A percentile compares a stretch with the other conserved stretches of the same genome.
Conservation (phyloP, 30 jellyfish, hydroid and myxozoan species). For the Sanderia malayensis region DNA sequence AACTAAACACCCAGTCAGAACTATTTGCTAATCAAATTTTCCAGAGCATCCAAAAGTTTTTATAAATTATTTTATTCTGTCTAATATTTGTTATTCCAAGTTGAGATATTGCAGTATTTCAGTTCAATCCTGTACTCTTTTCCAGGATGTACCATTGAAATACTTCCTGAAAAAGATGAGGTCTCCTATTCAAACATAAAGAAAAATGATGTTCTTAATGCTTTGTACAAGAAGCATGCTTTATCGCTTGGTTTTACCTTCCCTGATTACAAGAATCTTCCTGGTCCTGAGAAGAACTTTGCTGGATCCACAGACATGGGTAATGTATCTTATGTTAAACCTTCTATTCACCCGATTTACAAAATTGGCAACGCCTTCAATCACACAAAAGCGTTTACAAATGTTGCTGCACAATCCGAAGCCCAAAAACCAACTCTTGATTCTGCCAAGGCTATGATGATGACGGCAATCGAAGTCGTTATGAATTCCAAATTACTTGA, state of each 20-base stretch:
- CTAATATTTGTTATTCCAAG: not conserved
- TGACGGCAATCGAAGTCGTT: slow-evolving; percentile 66
- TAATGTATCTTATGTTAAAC: slow-evolving; percentile 69
- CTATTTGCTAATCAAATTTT: no score
- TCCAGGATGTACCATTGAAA: slow-evolving; percentile 48
- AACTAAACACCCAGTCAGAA: no score
- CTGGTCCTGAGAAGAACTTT: slow-evolving; percentile 11
- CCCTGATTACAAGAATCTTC: slow-evolving; percentile 22
- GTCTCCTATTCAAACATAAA: slow-evolving; percentile 28
- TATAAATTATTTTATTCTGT: not conserved
- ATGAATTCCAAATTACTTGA: slow-evolving; percentile 18
- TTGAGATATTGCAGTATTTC: not conserved
- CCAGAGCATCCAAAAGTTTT: no score
- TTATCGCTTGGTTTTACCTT: slow-evolving; percentile 52
- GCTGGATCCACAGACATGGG: slow-evolving; percentile 91
- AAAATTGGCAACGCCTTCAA: slow-evolving; percentile 42
- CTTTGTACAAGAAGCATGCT: slow-evolving; percentile 49
- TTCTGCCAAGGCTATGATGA: slow-evolving; percentile 79
- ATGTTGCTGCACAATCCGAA: slow-evolving; percentile 56
- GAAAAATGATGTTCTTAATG: slow-evolving; percentile 23
- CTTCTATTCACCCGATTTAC: slow-evolving; percentile 80
- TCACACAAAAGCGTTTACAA: slow-evolving; percentile 69
- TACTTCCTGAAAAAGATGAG: not conserved
- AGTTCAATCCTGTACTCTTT: not conserved
- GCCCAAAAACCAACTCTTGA: slow-evolving; percentile 72